Base-by-base conservation (phyloP, 2,797 vertebrate genomes). In the Sebastes nivosus region DNA sequence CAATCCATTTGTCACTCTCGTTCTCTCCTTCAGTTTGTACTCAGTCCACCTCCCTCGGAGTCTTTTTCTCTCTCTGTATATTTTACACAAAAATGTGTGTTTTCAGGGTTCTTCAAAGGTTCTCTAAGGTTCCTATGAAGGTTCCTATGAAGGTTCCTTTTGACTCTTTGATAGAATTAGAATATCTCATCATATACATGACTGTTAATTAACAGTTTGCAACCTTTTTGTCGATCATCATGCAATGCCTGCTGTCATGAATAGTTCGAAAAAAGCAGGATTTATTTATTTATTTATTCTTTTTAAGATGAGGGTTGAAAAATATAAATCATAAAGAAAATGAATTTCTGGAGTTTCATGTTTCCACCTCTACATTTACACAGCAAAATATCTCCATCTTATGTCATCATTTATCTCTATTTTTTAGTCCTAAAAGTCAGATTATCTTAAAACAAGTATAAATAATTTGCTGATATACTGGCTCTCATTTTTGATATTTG, bases 1-100 rank as follows among this genome's bases (percentile, higher is more conserved):
- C 82, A 83, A n/a, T 88, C 67, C 67, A 69, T 77, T 73, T 46
- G 71, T 80, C 84, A 68, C 67, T 75, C 74, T 58, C 22, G 0
- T 27, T 76, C 67, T 80, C 78, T 69, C 34, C 66, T 66, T 76
- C 55, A 34, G 20, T 84, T 63, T 60, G 32, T 24, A 12, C 22
- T 78, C 60, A 70, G n/a, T 72, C 57, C 63, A 27, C n/a, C 20
- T 67, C 46, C 22, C 34, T 76, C 46, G 4, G 5, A 61, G 27
- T 16, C 32, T 25, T 34, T 14, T 36, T 74, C 29, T 8, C 22
- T 8, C 3, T 34, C 29, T 2, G 18, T 36, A 2, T n/a, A n/a
- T 52, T 57, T 66, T 7, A 38, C 58, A 66, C 32, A 66, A 12
- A 34, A 46, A 59, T 4, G 1, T 1, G 4, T 20, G 14, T 6